Evolutionary conservation across 1,140 invertebrate genomes (phyloP).

Genomic region (Pseudachorutes palmiensis): DNA sequence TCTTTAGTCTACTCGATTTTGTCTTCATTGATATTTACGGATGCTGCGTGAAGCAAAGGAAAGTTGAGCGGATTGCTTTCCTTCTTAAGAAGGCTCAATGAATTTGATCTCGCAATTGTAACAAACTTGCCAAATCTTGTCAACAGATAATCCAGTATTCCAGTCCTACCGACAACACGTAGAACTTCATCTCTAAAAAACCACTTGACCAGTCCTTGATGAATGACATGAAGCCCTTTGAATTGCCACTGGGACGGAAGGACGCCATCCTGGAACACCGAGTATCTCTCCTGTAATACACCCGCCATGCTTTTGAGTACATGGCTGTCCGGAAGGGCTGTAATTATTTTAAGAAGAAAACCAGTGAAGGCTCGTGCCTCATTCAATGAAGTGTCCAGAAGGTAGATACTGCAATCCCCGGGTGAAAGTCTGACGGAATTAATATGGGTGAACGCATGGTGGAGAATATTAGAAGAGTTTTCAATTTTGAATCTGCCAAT

Average conservation of each 20-base stretch:
- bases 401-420: background rate
- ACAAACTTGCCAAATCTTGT: background rate
- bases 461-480: background rate
- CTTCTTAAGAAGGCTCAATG: background rate
- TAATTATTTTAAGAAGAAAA: background rate
- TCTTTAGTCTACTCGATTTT: background rate
- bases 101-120: background rate
- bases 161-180: background rate
- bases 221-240: background rate
- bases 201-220: background rate
- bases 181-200: background rate
- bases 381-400: background rate
- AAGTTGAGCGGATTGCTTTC: background rate
- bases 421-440: background rate
- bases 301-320: background rate
- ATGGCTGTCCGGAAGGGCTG: background rate
- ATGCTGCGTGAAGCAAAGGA: background rate
- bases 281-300: background rate
- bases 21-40: conserved; percentile 1
- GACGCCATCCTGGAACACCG: background rate
- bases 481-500: background rate
- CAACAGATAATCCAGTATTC: background rate
- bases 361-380: background rate
- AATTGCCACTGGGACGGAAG: background rate
- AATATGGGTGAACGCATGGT: background rate